A percentile compares a stretch with the other conserved stretches of the same genome.
phyloP scores from a whole-genome alignment of 2,888 invertebrate species.

The Polietes domitor region DNA sequence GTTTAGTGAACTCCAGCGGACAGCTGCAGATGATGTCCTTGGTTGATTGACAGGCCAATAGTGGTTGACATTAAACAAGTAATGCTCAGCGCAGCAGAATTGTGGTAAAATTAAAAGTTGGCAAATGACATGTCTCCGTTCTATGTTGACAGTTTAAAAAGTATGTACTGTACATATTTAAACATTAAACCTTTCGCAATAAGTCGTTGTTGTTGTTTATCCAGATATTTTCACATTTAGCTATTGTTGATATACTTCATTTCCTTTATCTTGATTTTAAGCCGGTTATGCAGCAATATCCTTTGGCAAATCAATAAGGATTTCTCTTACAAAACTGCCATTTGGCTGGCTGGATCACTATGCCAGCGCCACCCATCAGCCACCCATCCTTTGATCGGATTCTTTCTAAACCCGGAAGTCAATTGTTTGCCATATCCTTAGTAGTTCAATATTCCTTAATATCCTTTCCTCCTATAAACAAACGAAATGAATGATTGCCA shows the following conservation, averaged over 20 bases:
- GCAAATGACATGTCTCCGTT: not conserved
- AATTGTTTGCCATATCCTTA: slow-evolving; percentile 21
- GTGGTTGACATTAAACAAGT: slow-evolving; percentile 6
- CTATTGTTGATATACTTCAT: not conserved
- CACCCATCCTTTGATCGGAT: not conserved
- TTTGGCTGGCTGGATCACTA: not conserved
- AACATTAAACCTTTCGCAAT: not conserved
- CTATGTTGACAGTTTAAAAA: not conserved
- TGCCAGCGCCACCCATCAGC: not conserved
- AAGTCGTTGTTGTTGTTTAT: not conserved
- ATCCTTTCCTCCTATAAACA: slow-evolving; percentile 17
- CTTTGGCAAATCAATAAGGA: not conserved
- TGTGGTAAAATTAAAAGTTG: not conserved
- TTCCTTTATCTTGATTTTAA: not conserved
- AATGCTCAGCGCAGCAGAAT: too few species aligned
- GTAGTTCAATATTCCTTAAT: slow-evolving; percentile 31
- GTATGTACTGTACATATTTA: not conserved
- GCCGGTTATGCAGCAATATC: not conserved
- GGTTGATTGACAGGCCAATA: not conserved
- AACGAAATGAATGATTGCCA: slow-evolving; percentile 24
- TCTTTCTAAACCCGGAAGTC: slow-evolving; percentile 39
- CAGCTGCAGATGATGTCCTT: not conserved
- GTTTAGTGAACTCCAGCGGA: slow-evolving; percentile 11
- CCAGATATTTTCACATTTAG: too few species aligned
- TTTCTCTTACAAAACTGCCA: not conserved